Evolutionary conservation across 1,140 invertebrate genomes (phyloP).

Genomic region (Arion vulgaris): DNA sequence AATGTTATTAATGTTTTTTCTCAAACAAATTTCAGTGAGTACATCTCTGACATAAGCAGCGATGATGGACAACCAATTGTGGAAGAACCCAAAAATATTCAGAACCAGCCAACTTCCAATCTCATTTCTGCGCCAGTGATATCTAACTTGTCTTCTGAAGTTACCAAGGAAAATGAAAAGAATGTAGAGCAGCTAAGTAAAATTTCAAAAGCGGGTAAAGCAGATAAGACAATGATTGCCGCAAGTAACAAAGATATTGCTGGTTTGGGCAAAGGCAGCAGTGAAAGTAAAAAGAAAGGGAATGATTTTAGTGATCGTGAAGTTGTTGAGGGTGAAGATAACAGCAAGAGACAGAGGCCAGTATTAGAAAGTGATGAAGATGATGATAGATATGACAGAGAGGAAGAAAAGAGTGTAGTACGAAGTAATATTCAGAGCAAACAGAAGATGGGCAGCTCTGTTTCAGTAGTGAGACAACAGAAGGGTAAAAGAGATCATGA

Average conservation of each 20-base stretch:
- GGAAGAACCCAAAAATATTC: neutral
- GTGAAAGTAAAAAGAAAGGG: neutral
- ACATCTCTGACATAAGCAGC: conserved; percentile 28
- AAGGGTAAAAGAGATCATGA: neutral
- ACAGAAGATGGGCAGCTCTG: conserved; percentile 25
- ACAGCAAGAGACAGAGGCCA: conserved; percentile 8
- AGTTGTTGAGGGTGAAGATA: conserved; percentile 18
- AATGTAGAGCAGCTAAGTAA: neutral
- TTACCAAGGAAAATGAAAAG: neutral
- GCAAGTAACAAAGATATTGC: neutral
- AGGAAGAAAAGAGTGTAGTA: neutral
- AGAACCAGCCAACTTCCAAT: neutral
- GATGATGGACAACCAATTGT: neutral
- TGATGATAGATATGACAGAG: conserved; percentile 3
- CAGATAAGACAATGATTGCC: neutral
- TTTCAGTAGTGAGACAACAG: conserved; percentile 19
- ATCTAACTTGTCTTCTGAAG: neutral
- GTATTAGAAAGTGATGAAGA: conserved; percentile 23
- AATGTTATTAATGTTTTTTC: no score
- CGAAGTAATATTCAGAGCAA: neutral
- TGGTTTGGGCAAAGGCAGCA: neutral
- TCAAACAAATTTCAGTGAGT: conserved; percentile 25
- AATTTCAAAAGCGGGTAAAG: neutral
- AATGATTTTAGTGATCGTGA: neutral
- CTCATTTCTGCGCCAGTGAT: neutral